Evolutionary conservation across 1,140 invertebrate species (phyloP).

Genomic region (Calosoma granatense): DNA sequence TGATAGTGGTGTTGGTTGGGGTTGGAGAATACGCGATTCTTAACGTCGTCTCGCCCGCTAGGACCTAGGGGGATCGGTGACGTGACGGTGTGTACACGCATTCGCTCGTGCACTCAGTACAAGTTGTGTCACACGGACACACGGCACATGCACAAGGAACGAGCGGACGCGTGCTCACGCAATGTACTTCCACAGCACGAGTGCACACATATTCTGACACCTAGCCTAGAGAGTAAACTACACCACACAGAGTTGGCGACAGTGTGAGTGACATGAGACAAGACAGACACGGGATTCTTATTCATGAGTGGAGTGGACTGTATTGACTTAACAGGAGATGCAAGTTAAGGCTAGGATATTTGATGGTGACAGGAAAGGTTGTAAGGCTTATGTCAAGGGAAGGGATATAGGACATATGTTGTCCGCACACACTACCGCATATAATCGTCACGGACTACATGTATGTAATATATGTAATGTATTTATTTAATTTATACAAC

Average conservation of each 20-base stretch:
- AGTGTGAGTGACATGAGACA: too few relatives aligned
- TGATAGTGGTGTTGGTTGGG: background rate
- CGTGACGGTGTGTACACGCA: background rate
- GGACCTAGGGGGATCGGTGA: background rate
- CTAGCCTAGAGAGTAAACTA: conserved; percentile 7
- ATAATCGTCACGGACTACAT: conserved; percentile 7
- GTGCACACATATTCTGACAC: conserved; percentile 8
- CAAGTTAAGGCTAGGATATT: background rate
- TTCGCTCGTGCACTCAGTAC: background rate
- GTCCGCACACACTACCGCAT: background rate
- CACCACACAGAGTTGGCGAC: background rate
- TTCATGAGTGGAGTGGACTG: background rate
- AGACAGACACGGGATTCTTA: background rate
- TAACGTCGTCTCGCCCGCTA: background rate
- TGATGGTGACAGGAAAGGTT: background rate
- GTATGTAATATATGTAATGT: conserved; percentile 1
- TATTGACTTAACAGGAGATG: too few relatives aligned
- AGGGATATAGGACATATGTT: background rate
- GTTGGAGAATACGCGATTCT: background rate
- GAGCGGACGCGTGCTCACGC: background rate
- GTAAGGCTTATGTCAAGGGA: background rate
- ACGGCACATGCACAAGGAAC: background rate
- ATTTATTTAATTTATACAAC: conserved; percentile 9
- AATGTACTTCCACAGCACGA: background rate
- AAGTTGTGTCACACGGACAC: background rate